Evolutionary conservation across 2,888 invertebrate species (phyloP).

Genomic region (Drosophila borborema): DNA sequence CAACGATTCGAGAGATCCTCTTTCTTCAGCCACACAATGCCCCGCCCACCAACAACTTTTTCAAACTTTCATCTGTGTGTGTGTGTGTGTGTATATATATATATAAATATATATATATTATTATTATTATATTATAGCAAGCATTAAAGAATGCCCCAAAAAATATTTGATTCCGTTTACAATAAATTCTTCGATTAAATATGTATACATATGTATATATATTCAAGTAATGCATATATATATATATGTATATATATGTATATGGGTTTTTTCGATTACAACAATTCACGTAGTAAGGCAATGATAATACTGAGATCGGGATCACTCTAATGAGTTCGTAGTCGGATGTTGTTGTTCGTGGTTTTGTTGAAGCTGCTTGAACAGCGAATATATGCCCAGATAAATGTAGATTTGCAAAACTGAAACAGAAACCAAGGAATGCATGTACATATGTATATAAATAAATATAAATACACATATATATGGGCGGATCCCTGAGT

Average conservation of each 20-base stretch:
- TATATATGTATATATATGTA: neutral
- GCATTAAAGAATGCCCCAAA: slow-evolving; percentile 25
- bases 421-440: too few species aligned
- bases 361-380: too few species aligned
- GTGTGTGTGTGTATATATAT: slow-evolving; percentile 10
- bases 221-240: slow-evolving; percentile 4
- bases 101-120: slow-evolving; percentile 8
- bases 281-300: neutral
- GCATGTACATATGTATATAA: too few species aligned
- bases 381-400: too few species aligned
- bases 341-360: too few species aligned
- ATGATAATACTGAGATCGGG: too few species aligned
- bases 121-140: slow-evolving; percentile 23
- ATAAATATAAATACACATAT: too few species aligned
- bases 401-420: too few species aligned
- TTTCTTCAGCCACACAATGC: neutral
- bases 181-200: slow-evolving; percentile 3
- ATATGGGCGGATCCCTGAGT: too few species aligned
- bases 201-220: neutral
- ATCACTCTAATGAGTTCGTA: too few species aligned
- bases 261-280: neutral
- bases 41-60: slow-evolving; percentile 4
- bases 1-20: slow-evolving; percentile 48
- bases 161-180: slow-evolving; percentile 15
- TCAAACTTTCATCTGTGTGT: slow-evolving; percentile 35